Percentiles rank a stretch among this genome's conserved stretches.
phyloP scores from a whole-genome alignment of 2,888 invertebrate genomes.

The Marronus borbonicus region DNA sequence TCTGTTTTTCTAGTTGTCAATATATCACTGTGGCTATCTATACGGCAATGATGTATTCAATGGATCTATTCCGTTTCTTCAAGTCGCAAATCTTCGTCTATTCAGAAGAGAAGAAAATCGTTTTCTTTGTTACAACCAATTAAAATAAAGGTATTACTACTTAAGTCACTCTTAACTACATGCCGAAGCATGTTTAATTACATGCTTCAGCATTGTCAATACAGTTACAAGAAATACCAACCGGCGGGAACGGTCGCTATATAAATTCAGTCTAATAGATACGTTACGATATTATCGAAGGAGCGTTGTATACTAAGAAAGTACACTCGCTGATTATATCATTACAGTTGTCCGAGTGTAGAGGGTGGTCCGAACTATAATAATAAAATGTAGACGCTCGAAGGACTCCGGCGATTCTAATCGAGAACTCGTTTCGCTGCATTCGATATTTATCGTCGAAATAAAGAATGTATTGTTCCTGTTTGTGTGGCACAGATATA shows the following conservation, averaged over 20 bases:
- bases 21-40: too few species aligned
- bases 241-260: neutral
- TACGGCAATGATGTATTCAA: too few species aligned
- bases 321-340: constrained; percentile 39
- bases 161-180: too few species aligned
- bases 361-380: constrained; percentile 38
- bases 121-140: too few species aligned
- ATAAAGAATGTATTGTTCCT: constrained; percentile 45
- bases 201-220: too few species aligned
- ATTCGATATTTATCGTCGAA: constrained; percentile 43
- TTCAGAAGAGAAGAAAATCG: too few species aligned
- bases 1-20: too few species aligned
- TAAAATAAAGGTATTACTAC: too few species aligned
- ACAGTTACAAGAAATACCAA: too few species aligned
- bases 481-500: constrained; percentile 26
- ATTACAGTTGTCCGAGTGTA: constrained; percentile 43
- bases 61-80: too few species aligned
- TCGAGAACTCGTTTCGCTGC: constrained; percentile 34
- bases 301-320: constrained; percentile 41
- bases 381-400: constrained; percentile 40
- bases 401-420: constrained; percentile 38
- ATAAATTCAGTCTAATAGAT: constrained; percentile 42
- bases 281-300: constrained; percentile 39
- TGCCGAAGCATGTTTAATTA: too few species aligned
- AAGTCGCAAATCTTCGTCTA: too few species aligned